Evolutionary conservation across 2,797 vertebrate genomes (phyloP).

Genomic region (Petrocephalus sullivani): DNA sequence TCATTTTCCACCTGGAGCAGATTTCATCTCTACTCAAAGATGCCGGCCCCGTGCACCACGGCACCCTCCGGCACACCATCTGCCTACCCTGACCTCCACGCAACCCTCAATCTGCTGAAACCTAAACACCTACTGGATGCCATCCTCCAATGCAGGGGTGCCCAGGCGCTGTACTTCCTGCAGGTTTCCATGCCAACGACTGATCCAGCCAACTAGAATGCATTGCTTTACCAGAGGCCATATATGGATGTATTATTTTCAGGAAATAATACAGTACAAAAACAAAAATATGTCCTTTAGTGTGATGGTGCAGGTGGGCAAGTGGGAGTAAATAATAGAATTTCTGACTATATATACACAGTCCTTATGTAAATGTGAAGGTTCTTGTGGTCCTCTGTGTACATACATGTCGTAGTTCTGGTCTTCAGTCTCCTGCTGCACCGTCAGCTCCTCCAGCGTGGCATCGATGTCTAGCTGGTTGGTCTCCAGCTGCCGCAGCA

Average conservation of each 20-base stretch:
- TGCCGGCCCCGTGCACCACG: neutral
- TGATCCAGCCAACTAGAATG: neutral
- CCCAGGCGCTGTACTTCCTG: neutral
- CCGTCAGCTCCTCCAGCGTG: constrained; percentile 59
- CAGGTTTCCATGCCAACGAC: neutral
- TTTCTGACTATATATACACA: neutral
- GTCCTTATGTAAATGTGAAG: neutral
- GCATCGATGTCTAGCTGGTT: constrained; percentile 47
- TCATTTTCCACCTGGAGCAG: neutral
- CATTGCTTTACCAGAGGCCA: neutral
- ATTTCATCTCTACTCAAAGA: neutral
- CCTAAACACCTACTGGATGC: neutral
- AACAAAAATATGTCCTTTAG: neutral
- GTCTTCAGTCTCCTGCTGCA: constrained; percentile 58
- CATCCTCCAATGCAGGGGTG: neutral
- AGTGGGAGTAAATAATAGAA: neutral
- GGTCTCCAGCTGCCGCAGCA: constrained; percentile 44
- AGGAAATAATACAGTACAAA: neutral
- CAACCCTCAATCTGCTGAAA: neutral
- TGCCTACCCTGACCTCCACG: neutral
- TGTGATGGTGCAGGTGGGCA: neutral
- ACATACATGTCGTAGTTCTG: constrained; percentile 73
- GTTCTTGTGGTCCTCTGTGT: neutral
- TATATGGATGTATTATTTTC: neutral
- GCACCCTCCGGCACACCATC: neutral